Percentiles rank a stretch among this genome's conserved stretches.
These are phyloP conservation scores for Loxodonta africana DNA, from an alignment of 2,113 vertebrate genomes.

Conservation along the genomic window DNA sequence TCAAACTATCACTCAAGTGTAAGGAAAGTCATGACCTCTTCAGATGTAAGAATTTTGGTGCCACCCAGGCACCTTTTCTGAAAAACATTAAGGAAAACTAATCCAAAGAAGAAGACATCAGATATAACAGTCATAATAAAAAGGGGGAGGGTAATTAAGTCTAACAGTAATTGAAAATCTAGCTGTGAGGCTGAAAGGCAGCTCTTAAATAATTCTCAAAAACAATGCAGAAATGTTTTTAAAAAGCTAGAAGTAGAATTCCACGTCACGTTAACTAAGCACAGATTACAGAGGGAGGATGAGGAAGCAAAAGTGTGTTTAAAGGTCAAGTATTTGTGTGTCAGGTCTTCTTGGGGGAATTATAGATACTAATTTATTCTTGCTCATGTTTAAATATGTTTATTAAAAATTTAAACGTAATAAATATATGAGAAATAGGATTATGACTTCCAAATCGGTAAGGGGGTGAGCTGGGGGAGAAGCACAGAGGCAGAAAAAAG, in stretches of 20 bases:
- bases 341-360: background rate
- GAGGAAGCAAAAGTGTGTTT: background rate
- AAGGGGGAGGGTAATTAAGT: background rate
- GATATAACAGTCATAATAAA: background rate
- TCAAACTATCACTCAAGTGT: background rate
- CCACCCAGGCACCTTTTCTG: background rate
- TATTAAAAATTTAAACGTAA: slow-evolving; percentile 19
- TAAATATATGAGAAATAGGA: slow-evolving; percentile 4
- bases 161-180: background rate
- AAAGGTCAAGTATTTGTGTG: slow-evolving; percentile 30
- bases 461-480: background rate
- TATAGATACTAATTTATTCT: slow-evolving; percentile 48
- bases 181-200: background rate
- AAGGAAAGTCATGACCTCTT: background rate
- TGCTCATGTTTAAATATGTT: slow-evolving; percentile 39
- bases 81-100: background rate
- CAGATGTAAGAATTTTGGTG: background rate
- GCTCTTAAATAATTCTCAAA: background rate
- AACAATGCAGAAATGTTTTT: background rate
- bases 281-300: background rate
- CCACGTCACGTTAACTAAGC: slow-evolving; percentile 8
- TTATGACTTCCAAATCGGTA: background rate
- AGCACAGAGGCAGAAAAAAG: background rate
- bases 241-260: slow-evolving; percentile 58
- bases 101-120: background rate